Conservation (phyloP, 2,113 vertebrate genomes). For the Sialia sialis region DNA sequence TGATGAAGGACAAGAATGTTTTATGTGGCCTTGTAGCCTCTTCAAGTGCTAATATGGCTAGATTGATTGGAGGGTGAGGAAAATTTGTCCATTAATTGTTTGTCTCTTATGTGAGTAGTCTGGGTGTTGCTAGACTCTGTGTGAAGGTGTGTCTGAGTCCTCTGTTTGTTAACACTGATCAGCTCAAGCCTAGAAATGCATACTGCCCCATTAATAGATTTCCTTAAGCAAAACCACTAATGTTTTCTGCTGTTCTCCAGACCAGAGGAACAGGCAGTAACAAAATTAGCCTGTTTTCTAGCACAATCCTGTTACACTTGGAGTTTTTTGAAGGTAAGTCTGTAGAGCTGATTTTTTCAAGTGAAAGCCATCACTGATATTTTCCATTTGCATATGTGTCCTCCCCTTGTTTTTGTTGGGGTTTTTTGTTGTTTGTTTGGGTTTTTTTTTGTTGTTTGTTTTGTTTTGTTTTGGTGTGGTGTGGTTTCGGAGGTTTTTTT, state of each 20-base stretch:
- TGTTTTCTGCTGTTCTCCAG: not conserved
- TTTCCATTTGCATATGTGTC: not conserved
- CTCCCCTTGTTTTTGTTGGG: not conserved
- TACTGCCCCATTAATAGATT: not conserved
- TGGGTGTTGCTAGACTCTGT: not conserved
- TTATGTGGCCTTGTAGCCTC: not conserved
- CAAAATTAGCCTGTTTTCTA: not conserved
- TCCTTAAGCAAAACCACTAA: not conserved
- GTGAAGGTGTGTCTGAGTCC: not conserved
- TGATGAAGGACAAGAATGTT: not conserved
- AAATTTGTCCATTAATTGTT: not conserved
- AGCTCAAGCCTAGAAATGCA: not conserved
- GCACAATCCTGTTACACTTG: not conserved
- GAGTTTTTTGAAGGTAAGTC: not conserved
- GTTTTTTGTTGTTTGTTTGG: too few species aligned
- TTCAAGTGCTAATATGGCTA: not conserved
- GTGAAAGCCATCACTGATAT: not conserved
- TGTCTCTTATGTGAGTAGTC: not conserved
- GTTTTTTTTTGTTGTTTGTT: too few species aligned
- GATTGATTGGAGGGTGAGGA: not conserved
- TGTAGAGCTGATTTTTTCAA: not conserved
- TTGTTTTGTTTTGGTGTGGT: not conserved
- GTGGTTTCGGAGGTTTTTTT: too few species aligned
- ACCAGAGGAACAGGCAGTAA: not conserved
- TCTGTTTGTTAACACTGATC: not conserved